Conservation (phyloP, 53 echinoderm and acorn worm genomes). For the Crossaster papposus region DNA sequence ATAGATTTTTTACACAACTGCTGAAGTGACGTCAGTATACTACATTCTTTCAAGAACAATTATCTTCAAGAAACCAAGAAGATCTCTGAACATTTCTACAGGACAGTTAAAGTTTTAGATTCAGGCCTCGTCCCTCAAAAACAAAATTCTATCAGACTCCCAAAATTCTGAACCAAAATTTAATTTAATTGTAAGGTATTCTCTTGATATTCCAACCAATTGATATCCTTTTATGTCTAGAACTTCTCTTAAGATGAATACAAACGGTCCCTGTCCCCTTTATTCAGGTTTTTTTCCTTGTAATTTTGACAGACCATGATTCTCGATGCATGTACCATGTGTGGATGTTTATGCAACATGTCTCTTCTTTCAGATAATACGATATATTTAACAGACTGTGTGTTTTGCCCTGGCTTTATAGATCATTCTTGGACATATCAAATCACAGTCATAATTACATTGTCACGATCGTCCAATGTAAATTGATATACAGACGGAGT, state of each 20-base stretch:
- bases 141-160: not conserved
- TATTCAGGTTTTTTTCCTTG: not conserved
- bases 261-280: too few relatives aligned
- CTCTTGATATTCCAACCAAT: too few relatives aligned
- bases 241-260: too few relatives aligned
- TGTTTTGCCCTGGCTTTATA: not conserved
- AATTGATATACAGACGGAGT: not conserved
- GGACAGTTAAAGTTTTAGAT: too few relatives aligned
- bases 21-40: too few relatives aligned
- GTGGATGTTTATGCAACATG: not conserved
- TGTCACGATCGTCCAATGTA: conserved; percentile 4
- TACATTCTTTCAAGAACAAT: too few relatives aligned
- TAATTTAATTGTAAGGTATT: too few relatives aligned
- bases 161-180: not conserved
- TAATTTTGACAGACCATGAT: not conserved
- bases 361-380: not conserved
- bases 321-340: not conserved
- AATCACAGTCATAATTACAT: not conserved
- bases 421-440: not conserved
- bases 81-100: too few relatives aligned
- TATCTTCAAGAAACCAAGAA: too few relatives aligned
- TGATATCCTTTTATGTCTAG: too few relatives aligned
- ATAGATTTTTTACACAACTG: too few relatives aligned
- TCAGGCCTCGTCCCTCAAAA: not conserved
- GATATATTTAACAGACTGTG: not conserved